phyloP scores from a whole-genome alignment of 2,797 vertebrate genomes.

The Sebastolobus alascanus region DNA sequence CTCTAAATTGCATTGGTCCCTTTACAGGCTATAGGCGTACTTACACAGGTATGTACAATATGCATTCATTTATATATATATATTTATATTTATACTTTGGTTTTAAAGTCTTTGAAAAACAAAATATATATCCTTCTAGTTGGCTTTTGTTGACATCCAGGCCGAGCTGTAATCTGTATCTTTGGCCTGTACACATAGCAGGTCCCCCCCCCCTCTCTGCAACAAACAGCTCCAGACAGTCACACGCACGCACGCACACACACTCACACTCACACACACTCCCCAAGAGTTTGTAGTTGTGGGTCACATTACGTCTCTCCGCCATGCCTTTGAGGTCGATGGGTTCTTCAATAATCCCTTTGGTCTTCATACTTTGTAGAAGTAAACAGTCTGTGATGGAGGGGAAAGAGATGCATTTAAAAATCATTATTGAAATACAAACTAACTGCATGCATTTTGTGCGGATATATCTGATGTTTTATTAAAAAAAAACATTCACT shows the following conservation, averaged over 20 bases:
- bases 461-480: constrained; percentile 3
- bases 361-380: constrained; percentile 80
- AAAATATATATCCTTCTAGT: constrained; percentile 70
- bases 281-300: constrained; percentile 52
- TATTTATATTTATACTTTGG: constrained; percentile 73
- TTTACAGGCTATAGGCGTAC: constrained; percentile 78
- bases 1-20: constrained; percentile 86
- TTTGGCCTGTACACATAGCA: constrained; percentile 16
- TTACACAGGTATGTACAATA: constrained; percentile 84
- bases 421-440: constrained; percentile 1
- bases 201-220: constrained; percentile 12
- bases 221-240: constrained; percentile 51
- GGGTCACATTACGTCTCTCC: constrained; percentile 73
- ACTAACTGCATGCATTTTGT: background rate
- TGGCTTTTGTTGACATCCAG: constrained; percentile 65
- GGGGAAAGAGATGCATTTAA: background rate
- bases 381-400: constrained; percentile 85
- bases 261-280: constrained; percentile 15
- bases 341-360: constrained; percentile 85
- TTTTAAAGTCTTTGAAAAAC: constrained; percentile 76
- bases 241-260: constrained; percentile 19
- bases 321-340: constrained; percentile 80
- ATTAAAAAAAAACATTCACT: constrained; percentile 4
- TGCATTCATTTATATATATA: constrained; percentile 72
- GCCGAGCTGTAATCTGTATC: constrained; percentile 39